Evolutionary conservation across 2,888 invertebrate species (phyloP).

Genomic region (Chloromyia formosa): DNA sequence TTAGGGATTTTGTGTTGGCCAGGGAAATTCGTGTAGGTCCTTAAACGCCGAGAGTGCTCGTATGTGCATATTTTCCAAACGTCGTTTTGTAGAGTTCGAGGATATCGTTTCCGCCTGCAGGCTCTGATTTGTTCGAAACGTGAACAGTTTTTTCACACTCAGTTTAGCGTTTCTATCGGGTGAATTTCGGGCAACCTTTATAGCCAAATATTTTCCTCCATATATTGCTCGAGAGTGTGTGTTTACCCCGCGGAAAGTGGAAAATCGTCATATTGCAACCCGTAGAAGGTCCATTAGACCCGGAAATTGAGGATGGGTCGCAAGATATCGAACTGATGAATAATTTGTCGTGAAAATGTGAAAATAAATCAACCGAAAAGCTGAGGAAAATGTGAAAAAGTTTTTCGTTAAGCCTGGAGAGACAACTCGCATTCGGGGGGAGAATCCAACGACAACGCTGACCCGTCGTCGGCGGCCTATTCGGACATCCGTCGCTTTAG

Average conservation of each 20-base stretch:
- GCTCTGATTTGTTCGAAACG: background rate
- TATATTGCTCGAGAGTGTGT: no score
- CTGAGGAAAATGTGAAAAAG: slow-evolving; percentile 23
- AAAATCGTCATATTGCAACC: background rate
- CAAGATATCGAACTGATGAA: background rate
- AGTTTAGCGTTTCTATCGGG: slow-evolving; percentile 11
- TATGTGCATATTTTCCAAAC: background rate
- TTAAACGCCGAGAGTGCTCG: background rate
- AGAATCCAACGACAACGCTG: slow-evolving; percentile 28
- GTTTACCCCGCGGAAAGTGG: background rate
- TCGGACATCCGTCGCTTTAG: slow-evolving; percentile 28
- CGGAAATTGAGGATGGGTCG: background rate
- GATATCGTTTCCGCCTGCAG: background rate
- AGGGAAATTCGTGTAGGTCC: background rate
- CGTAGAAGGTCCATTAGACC: background rate
- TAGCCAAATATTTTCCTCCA: background rate
- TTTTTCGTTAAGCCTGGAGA: slow-evolving; percentile 20
- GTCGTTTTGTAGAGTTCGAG: no score
- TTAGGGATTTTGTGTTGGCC: background rate
- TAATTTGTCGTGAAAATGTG: slow-evolving; percentile 11
- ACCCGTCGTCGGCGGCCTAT: slow-evolving; percentile 11
- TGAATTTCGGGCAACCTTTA: background rate
- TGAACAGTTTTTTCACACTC: background rate
- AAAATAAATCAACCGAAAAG: slow-evolving; percentile 11
- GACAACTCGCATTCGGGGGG: background rate